phyloP scores from a whole-genome alignment of 2,888 invertebrate genomes.

The Stenodema calcarata region DNA sequence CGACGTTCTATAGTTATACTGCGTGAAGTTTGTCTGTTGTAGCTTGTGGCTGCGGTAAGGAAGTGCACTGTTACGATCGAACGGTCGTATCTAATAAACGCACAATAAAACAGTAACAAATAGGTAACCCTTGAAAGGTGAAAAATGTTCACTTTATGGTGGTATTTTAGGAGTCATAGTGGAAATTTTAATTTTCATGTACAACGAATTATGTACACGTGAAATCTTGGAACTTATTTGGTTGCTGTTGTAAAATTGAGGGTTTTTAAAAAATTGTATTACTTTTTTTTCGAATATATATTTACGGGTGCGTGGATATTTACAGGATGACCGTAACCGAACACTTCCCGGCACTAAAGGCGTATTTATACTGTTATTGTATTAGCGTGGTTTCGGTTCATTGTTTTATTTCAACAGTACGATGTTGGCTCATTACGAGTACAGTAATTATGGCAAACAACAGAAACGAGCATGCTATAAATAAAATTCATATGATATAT shows the following conservation, averaged over 20 bases:
- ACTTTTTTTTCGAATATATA: too few species aligned
- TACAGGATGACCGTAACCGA: not conserved
- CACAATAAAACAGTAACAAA: not conserved
- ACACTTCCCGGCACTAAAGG: not conserved
- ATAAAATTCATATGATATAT: slow-evolving; percentile 48
- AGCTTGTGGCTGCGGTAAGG: not conserved
- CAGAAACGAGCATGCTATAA: slow-evolving; percentile 52
- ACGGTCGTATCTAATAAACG: not conserved
- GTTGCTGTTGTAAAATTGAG: too few species aligned
- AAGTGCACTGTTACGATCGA: not conserved
- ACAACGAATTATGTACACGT: too few species aligned
- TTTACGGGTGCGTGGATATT: too few species aligned
- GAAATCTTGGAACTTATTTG: too few species aligned
- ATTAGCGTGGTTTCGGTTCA: not conserved
- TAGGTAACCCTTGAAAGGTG: too few species aligned
- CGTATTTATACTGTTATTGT: not conserved
- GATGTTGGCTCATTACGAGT: not conserved
- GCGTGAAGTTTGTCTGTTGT: not conserved
- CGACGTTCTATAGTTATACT: not conserved
- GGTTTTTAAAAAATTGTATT: too few species aligned
- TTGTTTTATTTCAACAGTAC: not conserved
- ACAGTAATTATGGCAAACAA: slow-evolving; percentile 45
- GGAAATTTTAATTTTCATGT: too few species aligned
- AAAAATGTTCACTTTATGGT: too few species aligned
- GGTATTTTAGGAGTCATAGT: too few species aligned